phyloP scores from a whole-genome alignment of 2,797 vertebrate genomes.

The Myripristis murdjan region DNA sequence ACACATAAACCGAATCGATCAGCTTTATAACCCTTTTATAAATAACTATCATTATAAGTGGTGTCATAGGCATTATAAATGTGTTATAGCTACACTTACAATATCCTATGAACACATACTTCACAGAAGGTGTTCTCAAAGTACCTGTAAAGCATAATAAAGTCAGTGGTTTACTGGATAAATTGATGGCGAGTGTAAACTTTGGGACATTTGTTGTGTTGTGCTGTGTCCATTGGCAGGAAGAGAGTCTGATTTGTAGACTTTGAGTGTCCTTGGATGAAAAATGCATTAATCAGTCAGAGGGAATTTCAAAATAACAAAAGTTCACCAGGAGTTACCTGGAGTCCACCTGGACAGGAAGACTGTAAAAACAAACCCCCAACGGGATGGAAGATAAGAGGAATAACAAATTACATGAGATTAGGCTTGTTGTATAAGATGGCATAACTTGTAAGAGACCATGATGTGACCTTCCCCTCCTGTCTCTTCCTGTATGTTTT shows the following conservation, averaged over 20 bases:
- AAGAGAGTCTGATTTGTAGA: constrained; percentile 43
- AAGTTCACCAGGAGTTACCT: background rate
- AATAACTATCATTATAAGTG: too few relatives aligned
- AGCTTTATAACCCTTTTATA: too few relatives aligned
- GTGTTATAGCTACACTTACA: too few relatives aligned
- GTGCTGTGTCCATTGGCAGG: constrained; percentile 10
- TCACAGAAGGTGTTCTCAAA: too few relatives aligned
- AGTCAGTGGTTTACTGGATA: background rate
- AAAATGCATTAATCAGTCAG: constrained; percentile 26
- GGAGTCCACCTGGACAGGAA: background rate
- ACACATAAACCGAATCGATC: too few relatives aligned
- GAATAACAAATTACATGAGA: constrained; percentile 1
- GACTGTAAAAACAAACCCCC: background rate
- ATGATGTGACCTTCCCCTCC: constrained; percentile 19
- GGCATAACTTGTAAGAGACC: constrained; percentile 9
- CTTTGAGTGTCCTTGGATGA: constrained; percentile 40
- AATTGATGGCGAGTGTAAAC: background rate
- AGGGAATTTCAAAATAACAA: background rate
- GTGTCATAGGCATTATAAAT: too few relatives aligned
- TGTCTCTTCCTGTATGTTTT: constrained; percentile 43
- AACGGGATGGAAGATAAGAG: background rate
- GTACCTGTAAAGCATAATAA: too few relatives aligned
- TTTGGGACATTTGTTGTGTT: background rate
- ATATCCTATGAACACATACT: too few relatives aligned
- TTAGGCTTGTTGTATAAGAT: constrained; percentile 12